Percentiles rank a stretch among this genome's conserved stretches.
phyloP scores from a whole-genome alignment of 2,888 invertebrate genomes.

The Lasioglossum vierecki region DNA sequence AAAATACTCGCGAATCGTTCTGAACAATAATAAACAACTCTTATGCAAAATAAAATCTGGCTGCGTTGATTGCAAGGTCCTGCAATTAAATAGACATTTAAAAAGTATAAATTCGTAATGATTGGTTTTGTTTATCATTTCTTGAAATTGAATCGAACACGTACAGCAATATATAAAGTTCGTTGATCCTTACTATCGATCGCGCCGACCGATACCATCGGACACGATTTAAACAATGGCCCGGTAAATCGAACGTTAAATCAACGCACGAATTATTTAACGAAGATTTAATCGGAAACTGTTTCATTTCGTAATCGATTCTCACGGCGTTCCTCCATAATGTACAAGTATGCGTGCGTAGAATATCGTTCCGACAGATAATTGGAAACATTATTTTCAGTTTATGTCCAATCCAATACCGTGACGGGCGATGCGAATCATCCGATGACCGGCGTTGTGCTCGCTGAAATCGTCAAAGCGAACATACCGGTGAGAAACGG shows the following conservation, averaged over 20 bases:
- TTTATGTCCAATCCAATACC: conserved; percentile 94
- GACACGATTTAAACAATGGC: not conserved
- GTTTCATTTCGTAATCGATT: conserved; percentile 23
- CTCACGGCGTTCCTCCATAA: not conserved
- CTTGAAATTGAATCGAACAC: too few species aligned
- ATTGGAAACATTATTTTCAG: conserved; percentile 84
- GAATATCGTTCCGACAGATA: not conserved
- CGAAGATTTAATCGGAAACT: conserved; percentile 12
- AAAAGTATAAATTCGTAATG: too few species aligned
- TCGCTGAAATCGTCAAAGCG: conserved; percentile 94
- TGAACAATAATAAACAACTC: too few species aligned
- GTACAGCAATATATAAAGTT: conserved; percentile 51
- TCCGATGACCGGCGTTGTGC: conserved; percentile 90
- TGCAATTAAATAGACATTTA: too few species aligned
- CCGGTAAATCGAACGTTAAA: not conserved
- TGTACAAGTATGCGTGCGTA: not conserved
- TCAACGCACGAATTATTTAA: not conserved
- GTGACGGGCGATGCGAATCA: conserved; percentile 91
- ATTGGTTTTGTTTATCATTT: too few species aligned
- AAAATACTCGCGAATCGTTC: too few species aligned
- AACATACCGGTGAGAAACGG: conserved; percentile 97
- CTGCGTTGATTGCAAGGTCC: too few species aligned
- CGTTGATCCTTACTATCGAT: not conserved
- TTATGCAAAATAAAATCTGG: too few species aligned
- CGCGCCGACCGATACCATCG: not conserved